Evolutionary conservation across 2,888 invertebrate genomes (phyloP), one percentile per base, ranked within the genome.

Genomic region (Mycalesis mineus): DNA sequence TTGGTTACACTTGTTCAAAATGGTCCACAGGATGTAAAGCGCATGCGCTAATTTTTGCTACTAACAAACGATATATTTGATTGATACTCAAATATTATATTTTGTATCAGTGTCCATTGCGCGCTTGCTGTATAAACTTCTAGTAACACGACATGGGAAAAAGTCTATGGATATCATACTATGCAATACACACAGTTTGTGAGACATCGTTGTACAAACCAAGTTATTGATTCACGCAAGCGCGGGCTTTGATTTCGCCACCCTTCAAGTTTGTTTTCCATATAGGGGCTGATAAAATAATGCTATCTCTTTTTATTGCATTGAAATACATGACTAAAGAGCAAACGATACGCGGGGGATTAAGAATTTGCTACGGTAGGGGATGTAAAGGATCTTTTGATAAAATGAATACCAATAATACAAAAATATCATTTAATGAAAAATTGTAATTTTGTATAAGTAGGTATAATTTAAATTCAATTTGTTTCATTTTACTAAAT

Each of bases 191-290:
- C 28, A 40, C 22, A 7, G 45, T 49, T 22, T 14, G 22, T 37
- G 54, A 55, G n/a, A 49, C 63, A 58, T 40, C 63, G 42, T 70
- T 65, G 68, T 81, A 68, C 54, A 48, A 68, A 73, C 67, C 47
- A 65, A 48, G 66, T 73, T 88, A 88, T 88, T 78, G 88, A 88
- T 88, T 83, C 73, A 75, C 88, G 88, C 84, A 84, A 68, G 88
- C 88, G 88, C 82, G 73, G 66, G 69, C 71, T 70, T 67, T 60
- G 65, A 73, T 73, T 76, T 80, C 17, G 63, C 63, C 52, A 62
- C 63, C 65, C 65, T 63, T 58, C 37, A 39, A 41, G 66, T 65
- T 72, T 67, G 79, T 81, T 76, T 67, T 61, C 40, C 58, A 66
- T 67, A 63, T 56, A 55, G 60, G 65, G 62, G 61, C 39, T 48